Evolutionary conservation across 2,113 vertebrate genomes (phyloP), one percentile per base, ranked within the genome.

Genomic region (Alexandromys fortis): DNA sequence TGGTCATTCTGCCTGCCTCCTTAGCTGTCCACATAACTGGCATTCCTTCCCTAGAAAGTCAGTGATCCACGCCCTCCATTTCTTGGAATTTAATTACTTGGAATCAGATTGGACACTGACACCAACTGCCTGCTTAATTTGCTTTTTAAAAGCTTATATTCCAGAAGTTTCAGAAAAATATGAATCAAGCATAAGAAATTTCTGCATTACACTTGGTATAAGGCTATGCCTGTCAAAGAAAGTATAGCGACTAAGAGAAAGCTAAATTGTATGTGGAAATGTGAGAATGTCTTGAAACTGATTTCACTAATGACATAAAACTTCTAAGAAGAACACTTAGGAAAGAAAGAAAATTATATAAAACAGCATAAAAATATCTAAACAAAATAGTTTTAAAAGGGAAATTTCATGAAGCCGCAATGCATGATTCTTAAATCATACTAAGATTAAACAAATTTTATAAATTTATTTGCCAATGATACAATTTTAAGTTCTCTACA

Each of bases 11-110:
- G 0, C 17, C 38, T 85, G 4, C 67, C 58, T 78, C 42, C 91
- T 52, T 83, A 88, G 52, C 19, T 7, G 19, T 49, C 14, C 12
- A 45, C 3, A 89, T 55, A 86, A 47, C 47, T 42, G 42, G 1
- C 38, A 63, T 35, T 61, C 19, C 6, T 85, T 91, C 76, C 83
- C 33, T 30, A 88, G 82, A 77, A 92, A 95, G 12, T 28, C n/a
- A 75, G 63, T 49, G 82, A 91, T 38, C 72, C 55, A 67, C 76
- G 35, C 6, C 52, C 4, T 96, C 28, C 47, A 45, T 72, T 95
- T 49, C 42, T 73, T 90, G 19, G 38, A 49, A 75, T 47, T 93
- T 97, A 96, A 96, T 96, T 96, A 95, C n/a, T 55, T 88, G 65
- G 49, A 81, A 94, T 91, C 55, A 94, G 28, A 75, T 42, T 77